Base-by-base conservation (phyloP, 2,113 vertebrate species). In the Cromileptes altivelis region DNA sequence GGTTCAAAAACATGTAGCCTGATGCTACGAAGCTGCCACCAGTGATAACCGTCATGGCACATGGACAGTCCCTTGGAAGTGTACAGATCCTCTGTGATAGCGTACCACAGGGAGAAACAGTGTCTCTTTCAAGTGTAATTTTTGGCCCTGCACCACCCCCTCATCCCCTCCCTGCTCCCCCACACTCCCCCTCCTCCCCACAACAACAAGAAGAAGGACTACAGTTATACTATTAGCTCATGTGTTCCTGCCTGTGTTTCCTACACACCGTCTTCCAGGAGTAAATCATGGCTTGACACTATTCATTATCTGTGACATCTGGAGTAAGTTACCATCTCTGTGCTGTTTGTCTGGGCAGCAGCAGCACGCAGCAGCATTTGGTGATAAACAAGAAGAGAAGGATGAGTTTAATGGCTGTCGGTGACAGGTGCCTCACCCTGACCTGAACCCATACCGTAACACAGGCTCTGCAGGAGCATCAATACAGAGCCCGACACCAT, bases 161-260 rank as follows among this genome's bases (percentile, higher is more conserved):
- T 42, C 21, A 17, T 5, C 13, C 85, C 27, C 30, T 8, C 30
- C 56, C 52, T 60, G 33, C 33, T 37, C 33, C 33, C 33, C 33
- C 33, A 37, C 33, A 37, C 33, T 37, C 33, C 33, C 33, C 33
- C 33, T 19, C 33, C 21, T 42, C 56, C 25, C n/a, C 7, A 56
- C 25, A 56, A 37, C 21, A 61, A 45, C 50, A 78, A 55, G 45
- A 78, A 55, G 45, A 67, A 45, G 17, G 23, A 64, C 11, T 42
- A 47, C 3, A 65, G 58, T 75, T 37, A 58, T 69, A 61, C 72
- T 70, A 70, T 89, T 79, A 89, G 73, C 80, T 87, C 25, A 37
- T 85, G 84, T 86, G 78, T 90, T 75, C 74, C 89, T 84, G 72
- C 89, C 93, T 53, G 88, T 91, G 52, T 25, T 90, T 84, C 71